These are phyloP conservation scores for Eumacrocentrus americanus DNA, from an alignment of 2,888 invertebrate genomes.

Conservation along the genomic window DNA sequence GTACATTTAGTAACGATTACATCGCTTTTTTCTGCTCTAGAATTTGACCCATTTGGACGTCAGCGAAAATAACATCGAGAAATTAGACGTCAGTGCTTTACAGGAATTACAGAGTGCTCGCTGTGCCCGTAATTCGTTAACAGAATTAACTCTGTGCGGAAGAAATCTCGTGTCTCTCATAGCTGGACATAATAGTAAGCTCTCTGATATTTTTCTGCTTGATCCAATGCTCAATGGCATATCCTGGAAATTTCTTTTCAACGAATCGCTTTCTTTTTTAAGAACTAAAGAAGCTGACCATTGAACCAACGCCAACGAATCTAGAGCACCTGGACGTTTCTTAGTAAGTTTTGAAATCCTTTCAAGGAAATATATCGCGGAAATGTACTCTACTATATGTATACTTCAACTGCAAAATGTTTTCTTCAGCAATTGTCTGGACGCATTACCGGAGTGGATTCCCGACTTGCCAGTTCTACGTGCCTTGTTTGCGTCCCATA, in stretches of 20 bases:
- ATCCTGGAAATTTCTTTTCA: conserved; percentile 26
- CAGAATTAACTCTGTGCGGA: conserved; percentile 80
- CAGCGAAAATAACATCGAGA: conserved; percentile 83
- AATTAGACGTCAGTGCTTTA: conserved; percentile 79
- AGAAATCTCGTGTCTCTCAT: conserved; percentile 75
- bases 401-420: neutral
- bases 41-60: conserved; percentile 82
- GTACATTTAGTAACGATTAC: conserved; percentile 10
- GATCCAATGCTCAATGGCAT: no score
- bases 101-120: conserved; percentile 78
- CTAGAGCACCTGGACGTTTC: conserved; percentile 80
- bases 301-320: conserved; percentile 73
- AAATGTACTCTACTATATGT: no score
- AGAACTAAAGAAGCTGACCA: conserved; percentile 76
- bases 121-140: conserved; percentile 78
- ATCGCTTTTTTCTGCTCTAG: conserved; percentile 61
- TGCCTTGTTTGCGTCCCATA: conserved; percentile 78
- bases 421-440: conserved; percentile 69
- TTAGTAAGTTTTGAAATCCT: conserved; percentile 62
- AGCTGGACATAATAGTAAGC: conserved; percentile 82
- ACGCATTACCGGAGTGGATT: conserved; percentile 78
- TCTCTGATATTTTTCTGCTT: conserved; percentile 6
- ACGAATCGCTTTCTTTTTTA: conserved; percentile 52
- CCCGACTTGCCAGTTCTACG: conserved; percentile 75
- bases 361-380: no score